Evolutionary conservation across 2,113 vertebrate species (phyloP).

Genomic region (Eurypyga helias): DNA sequence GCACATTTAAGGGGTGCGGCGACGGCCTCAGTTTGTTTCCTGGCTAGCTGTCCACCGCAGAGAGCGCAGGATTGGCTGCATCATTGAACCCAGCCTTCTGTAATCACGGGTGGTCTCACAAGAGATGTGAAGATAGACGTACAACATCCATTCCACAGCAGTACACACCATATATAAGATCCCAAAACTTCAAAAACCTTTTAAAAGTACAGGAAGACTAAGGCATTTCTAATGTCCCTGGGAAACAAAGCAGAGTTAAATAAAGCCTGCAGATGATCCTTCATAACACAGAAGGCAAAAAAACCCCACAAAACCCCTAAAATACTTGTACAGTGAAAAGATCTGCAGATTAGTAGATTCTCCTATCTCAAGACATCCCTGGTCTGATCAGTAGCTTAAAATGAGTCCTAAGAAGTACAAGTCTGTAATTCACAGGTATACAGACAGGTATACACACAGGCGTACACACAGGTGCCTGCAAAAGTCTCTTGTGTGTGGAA

Average conservation of each 20-base stretch:
- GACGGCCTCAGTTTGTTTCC: not conserved
- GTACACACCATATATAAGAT: not conserved
- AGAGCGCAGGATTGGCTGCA: not conserved
- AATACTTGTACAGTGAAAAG: not conserved
- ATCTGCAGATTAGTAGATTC: not conserved
- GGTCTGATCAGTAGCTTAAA: not conserved
- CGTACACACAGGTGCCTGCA: too few species aligned
- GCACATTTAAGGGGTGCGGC: rapidly evolving
- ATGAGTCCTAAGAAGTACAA: not conserved
- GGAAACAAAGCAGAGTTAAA: not conserved
- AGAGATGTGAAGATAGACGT: not conserved
- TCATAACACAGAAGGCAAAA: not conserved
- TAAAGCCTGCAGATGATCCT: not conserved
- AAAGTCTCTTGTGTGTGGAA: not conserved
- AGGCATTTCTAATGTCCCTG: not conserved
- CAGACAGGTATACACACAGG: too few species aligned
- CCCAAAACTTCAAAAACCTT: not conserved
- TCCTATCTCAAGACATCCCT: not conserved
- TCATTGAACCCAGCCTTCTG: not conserved
- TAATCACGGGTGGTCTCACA: not conserved
- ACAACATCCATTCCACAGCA: not conserved
- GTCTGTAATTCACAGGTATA: not conserved
- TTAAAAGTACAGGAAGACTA: not conserved
- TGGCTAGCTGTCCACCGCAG: too few species aligned
- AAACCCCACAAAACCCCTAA: rapidly evolving